Conservation (phyloP, 2,888 invertebrate genomes). For the Belgica antarctica region DNA sequence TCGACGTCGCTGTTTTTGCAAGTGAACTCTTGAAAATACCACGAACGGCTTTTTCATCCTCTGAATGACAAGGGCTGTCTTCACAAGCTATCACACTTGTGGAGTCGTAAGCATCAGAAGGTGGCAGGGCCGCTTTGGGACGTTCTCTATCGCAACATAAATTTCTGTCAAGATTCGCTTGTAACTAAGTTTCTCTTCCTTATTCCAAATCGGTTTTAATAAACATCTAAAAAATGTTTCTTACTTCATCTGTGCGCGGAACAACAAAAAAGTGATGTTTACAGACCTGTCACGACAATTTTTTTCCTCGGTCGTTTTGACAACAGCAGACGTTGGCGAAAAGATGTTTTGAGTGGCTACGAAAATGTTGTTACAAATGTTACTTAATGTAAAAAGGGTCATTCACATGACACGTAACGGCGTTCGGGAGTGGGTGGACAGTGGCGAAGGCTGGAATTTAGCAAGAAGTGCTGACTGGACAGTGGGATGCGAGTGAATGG, state of each 20-base stretch:
- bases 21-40: not conserved
- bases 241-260: no score
- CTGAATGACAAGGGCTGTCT: not conserved
- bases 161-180: not conserved
- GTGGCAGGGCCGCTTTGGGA: no score
- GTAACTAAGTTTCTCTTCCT: constrained; percentile 1
- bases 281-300: not conserved
- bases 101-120: no score
- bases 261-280: not conserved
- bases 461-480: no score
- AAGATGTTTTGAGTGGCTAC: not conserved
- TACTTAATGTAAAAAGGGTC: not conserved
- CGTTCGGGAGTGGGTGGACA: no score
- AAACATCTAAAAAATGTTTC: not conserved
- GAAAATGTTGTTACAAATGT: constrained; percentile 12
- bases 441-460: no score
- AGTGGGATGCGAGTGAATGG: no score
- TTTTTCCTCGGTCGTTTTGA: not conserved
- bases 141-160: not conserved
- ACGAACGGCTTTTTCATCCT: no score
- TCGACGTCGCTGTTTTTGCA: not conserved
- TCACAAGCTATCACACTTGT: no score
- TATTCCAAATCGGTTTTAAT: not conserved
- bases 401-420: no score
- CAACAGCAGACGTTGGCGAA: not conserved